Conservation (phyloP, 2,113 vertebrate species). For the Phalacrocorax brasilianus region DNA sequence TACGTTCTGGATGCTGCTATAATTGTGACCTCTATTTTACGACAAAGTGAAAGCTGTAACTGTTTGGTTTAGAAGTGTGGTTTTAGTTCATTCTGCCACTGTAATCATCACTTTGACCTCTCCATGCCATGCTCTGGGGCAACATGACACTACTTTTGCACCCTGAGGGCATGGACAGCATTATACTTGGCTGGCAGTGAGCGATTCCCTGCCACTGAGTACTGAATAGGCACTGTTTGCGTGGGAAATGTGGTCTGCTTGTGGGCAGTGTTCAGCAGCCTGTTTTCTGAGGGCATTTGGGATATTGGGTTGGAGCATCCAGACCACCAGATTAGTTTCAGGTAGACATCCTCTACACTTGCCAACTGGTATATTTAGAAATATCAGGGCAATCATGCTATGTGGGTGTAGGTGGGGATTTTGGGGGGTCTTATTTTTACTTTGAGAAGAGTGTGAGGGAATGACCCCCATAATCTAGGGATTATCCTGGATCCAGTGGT, state of each 20-base stretch:
- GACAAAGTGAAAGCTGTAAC: not conserved
- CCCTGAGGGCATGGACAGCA: not conserved
- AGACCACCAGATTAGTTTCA: not conserved
- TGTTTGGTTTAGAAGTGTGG: not conserved
- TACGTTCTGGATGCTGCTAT: not conserved
- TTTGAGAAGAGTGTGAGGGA: not conserved
- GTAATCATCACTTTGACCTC: not conserved
- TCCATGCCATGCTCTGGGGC: not conserved
- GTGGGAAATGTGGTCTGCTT: not conserved
- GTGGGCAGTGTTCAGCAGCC: not conserved
- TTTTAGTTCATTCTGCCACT: not conserved
- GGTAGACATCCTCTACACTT: not conserved
- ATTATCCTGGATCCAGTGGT: not conserved
- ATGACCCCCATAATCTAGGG: not conserved
- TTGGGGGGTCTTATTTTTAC: not conserved
- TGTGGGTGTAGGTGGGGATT: not conserved
- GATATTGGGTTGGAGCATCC: not conserved
- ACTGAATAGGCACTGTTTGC: fast-evolving
- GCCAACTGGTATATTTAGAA: not conserved
- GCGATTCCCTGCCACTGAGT: not conserved
- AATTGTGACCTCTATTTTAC: not conserved
- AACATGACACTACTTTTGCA: not conserved
- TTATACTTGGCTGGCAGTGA: not conserved
- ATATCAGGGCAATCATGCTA: not conserved
- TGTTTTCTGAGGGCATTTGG: not conserved